Conservation (phyloP, 2,888 invertebrate species). For the Nomada hirtipes region DNA sequence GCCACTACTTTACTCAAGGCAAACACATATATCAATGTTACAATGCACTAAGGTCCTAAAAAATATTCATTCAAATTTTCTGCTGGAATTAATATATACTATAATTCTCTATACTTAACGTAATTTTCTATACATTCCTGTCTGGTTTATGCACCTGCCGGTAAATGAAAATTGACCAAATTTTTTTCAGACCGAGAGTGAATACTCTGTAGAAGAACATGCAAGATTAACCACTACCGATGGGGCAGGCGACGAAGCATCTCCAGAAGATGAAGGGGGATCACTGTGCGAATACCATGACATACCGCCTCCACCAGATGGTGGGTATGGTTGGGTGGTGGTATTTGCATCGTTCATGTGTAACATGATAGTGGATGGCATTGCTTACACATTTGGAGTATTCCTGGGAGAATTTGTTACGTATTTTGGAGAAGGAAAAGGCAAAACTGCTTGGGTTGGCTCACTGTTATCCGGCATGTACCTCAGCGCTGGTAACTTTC, state of each 20-base stretch:
- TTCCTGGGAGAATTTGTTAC: constrained; percentile 92
- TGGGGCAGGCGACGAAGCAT: constrained; percentile 87
- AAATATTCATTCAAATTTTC: constrained; percentile 21
- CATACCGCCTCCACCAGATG: constrained; percentile 94
- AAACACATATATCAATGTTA: constrained; percentile 52
- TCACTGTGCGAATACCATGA: constrained; percentile 90
- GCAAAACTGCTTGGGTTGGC: constrained; percentile 96
- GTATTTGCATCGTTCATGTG: constrained; percentile 98
- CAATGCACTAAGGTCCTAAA: constrained; percentile 12
- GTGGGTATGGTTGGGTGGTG: constrained; percentile 97
- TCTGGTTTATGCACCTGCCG: neutral
- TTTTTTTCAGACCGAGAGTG: constrained; percentile 91
- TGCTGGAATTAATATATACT: neutral
- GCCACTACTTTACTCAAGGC: constrained; percentile 60
- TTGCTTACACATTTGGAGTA: constrained; percentile 99
- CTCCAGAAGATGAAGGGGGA: constrained; percentile 85
- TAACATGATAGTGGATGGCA: constrained; percentile 99
- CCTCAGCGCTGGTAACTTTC: constrained; percentile 92
- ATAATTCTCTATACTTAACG: neutral
- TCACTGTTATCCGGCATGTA: constrained; percentile 98
- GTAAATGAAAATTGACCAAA: neutral
- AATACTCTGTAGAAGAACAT: constrained; percentile 94
- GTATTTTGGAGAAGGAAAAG: constrained; percentile 94
- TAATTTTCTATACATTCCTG: no score
- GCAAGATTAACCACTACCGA: constrained; percentile 90